Evolutionary conservation across 2,888 invertebrate species (phyloP).

Genomic region (Pandemis heparana): DNA sequence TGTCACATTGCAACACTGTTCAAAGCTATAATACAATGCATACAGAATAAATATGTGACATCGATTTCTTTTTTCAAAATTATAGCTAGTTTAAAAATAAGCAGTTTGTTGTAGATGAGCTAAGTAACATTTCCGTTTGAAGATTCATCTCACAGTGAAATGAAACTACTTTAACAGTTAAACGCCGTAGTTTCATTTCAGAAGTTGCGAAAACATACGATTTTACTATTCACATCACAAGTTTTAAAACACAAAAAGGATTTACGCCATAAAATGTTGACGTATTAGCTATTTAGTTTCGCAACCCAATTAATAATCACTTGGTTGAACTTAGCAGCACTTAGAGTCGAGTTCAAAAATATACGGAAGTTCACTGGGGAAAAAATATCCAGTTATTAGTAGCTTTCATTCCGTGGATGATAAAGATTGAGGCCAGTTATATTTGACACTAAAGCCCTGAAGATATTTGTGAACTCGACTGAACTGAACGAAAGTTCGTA

Average conservation of each 20-base stretch:
- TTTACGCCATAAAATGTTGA: conserved; percentile 15
- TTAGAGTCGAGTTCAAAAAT: conserved; percentile 4
- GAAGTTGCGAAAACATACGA: conserved; percentile 1
- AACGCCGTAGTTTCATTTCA: background rate
- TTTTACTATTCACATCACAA: conserved; percentile 1
- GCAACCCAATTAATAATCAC: conserved; percentile 11
- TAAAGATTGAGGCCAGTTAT: too few species aligned
- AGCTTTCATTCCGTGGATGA: too few species aligned
- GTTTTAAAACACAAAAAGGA: conserved; percentile 5
- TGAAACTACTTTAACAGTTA: background rate
- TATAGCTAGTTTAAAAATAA: conserved; percentile 1
- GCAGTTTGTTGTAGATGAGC: conserved; percentile 13
- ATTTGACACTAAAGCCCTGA: background rate
- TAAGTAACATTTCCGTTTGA: conserved; percentile 14
- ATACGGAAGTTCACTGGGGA: background rate
- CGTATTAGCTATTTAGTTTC: conserved; percentile 15
- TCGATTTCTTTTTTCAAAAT: conserved; percentile 14
- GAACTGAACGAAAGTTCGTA: background rate
- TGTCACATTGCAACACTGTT: conserved; percentile 53
- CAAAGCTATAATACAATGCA: background rate
- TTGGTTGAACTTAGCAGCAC: conserved; percentile 33
- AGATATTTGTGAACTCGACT: background rate
- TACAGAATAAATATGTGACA: conserved; percentile 11
- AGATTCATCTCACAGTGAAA: conserved; percentile 11
- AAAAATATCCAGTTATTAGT: background rate